Evolutionary conservation across 1,140 invertebrate genomes (phyloP).

Genomic region (Drosophila burlai): DNA sequence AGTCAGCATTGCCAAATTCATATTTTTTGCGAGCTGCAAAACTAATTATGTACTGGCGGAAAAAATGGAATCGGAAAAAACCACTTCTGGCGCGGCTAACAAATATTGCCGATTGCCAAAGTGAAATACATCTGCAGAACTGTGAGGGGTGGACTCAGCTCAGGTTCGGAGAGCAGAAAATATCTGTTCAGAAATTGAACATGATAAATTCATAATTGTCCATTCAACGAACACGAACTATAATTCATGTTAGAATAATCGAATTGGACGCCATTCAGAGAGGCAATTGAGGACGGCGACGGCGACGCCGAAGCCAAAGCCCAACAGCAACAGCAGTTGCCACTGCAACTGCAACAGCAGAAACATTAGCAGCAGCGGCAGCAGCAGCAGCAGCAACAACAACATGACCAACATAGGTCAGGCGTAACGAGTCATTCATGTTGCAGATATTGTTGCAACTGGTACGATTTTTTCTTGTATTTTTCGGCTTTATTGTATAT

Average conservation of each 20-base stretch:
- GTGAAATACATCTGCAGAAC: slow-evolving; percentile 24
- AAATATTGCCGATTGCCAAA: slow-evolving; percentile 55
- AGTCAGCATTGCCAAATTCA: slow-evolving; percentile 20
- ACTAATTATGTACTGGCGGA: slow-evolving; percentile 70
- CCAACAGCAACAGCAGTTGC: slow-evolving; percentile 12
- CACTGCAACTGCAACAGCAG: neutral
- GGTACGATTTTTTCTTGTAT: slow-evolving; percentile 48
- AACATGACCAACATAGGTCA: slow-evolving; percentile 76
- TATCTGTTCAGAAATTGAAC: slow-evolving; percentile 80
- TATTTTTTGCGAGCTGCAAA: slow-evolving; percentile 44
- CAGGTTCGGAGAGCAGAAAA: slow-evolving; percentile 59
- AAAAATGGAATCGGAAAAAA: slow-evolving; percentile 31
- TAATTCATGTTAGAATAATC: slow-evolving; percentile 83
- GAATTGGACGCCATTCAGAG: slow-evolving; percentile 81
- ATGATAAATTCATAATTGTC: slow-evolving; percentile 83
- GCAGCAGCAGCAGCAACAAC: slow-evolving; percentile 35
- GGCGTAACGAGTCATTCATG: slow-evolving; percentile 82
- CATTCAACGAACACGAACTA: slow-evolving; percentile 82
- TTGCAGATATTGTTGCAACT: slow-evolving; percentile 76
- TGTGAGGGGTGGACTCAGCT: slow-evolving; percentile 9
- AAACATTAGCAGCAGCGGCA: slow-evolving; percentile 41
- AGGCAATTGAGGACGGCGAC: slow-evolving; percentile 78
- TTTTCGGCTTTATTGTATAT: slow-evolving; percentile 6
- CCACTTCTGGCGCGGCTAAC: slow-evolving; percentile 41
- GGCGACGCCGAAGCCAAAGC: slow-evolving; percentile 46